phyloP scores from a whole-genome alignment of 2,888 invertebrate species.

The Eupithecia subumbrata region DNA sequence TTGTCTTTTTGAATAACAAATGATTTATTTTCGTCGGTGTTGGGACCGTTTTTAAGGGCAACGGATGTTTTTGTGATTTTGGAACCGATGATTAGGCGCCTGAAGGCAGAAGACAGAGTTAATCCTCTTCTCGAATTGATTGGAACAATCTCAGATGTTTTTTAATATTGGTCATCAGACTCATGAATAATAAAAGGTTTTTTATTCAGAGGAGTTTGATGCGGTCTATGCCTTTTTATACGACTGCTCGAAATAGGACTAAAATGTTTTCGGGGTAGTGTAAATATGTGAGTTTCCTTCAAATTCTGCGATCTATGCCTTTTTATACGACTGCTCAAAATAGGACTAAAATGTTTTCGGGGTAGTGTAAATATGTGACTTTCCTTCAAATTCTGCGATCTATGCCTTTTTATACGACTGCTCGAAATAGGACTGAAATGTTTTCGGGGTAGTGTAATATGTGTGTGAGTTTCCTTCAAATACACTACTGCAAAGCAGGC shows the following conservation, averaged over 20 bases:
- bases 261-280: too few relatives aligned
- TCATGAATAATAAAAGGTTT: slow-evolving; percentile 22
- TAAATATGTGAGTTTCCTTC: too few relatives aligned
- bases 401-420: too few relatives aligned
- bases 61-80: slow-evolving; percentile 60
- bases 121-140: slow-evolving; percentile 16
- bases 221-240: neutral
- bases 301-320: neutral
- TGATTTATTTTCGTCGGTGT: slow-evolving; percentile 35
- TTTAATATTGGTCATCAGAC: slow-evolving; percentile 5
- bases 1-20: slow-evolving; percentile 35
- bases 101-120: slow-evolving; percentile 53
- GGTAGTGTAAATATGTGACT: too few relatives aligned
- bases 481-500: too few relatives aligned
- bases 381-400: neutral
- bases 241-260: too few relatives aligned
- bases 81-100: slow-evolving; percentile 56
- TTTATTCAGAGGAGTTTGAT: neutral
- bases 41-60: slow-evolving; percentile 53
- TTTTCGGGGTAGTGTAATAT: too few relatives aligned
- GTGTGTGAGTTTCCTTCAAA: too few relatives aligned
- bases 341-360: too few relatives aligned
- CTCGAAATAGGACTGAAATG: too few relatives aligned
- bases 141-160: slow-evolving; percentile 18
- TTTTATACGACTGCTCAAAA: too few relatives aligned